Conservation (phyloP, 1,140 invertebrate species). For the Meloidogyne exigua region DNA sequence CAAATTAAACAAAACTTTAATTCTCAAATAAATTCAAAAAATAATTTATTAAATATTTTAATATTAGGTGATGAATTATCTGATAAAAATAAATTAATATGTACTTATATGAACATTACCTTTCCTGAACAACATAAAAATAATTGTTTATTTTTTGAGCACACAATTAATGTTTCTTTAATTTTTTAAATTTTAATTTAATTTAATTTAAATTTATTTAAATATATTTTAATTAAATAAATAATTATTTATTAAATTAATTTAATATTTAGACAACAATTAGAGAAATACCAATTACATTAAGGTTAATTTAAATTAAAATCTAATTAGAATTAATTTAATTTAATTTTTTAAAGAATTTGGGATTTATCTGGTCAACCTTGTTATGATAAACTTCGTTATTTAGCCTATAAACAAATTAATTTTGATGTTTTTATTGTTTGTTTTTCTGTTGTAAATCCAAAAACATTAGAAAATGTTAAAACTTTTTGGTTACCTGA, state of each 20-base stretch:
- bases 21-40: background rate
- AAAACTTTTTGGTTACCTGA: background rate
- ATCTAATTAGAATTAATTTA: no score
- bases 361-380: background rate
- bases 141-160: constrained; percentile 2
- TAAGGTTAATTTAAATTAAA: background rate
- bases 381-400: background rate
- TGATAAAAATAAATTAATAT: background rate
- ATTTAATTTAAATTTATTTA: no score
- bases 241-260: no score
- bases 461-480: background rate
- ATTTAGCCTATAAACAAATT: background rate
- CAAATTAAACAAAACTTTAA: background rate
- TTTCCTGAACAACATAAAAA: constrained; percentile 2
- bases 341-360: background rate
- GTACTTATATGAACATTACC: background rate
- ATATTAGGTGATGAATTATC: background rate
- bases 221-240: background rate
- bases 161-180: background rate
- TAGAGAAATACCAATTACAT: background rate
- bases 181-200: no score
- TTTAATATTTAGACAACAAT: background rate
- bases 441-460: background rate
- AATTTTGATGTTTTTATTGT: background rate
- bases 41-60: background rate